Evolutionary conservation across 1,140 invertebrate species (phyloP), one percentile per base, ranked within the genome.

Genomic region (Drosophila trapezifrons): DNA sequence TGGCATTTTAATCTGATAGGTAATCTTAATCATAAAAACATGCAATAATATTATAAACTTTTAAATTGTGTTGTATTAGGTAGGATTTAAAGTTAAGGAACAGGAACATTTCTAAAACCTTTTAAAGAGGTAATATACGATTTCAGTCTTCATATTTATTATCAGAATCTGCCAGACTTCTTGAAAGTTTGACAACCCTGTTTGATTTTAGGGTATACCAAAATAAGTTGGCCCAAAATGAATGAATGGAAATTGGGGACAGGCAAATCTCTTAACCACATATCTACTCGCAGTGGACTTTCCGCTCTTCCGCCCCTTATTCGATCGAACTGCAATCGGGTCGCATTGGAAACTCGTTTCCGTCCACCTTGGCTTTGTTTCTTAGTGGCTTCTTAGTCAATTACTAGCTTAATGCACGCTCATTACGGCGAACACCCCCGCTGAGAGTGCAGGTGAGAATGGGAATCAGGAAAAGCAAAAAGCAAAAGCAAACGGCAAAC

Each of bases 291-390:
- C 17, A 18, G 35, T 43, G 42, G 35, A 56, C 52, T 74, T 80
- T 9, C 42, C 66, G 20, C 59, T 37, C 27, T 46, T 42, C 38
- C 29, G 20, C 27, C 20, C 4, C 59, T 32, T 52, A 22, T 76
- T 52, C 43, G 29, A 43, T 45, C 25, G 7, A 27, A 38, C 46
- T 76, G 73, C 73, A 69, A 69, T 58, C 70, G 64, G 75, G 74
- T 60, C 52, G 47, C 56, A 62, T 49, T 82, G 49, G 35, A 76
- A 86, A 87, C 82, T 78, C 52, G 84, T 86, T 87, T 89, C 76
- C 78, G 84, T 70, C 72, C 72, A 86, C 83, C 83, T 86, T 86
- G 83, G 83, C 71, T 86, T 86, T 87, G 79, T 86, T 86, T 85
- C 60, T 64, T 64, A 63, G 80, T 75, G 62, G 62, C 45, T 78